Conservation (phyloP, 2,797 vertebrate genomes). For the Poeciliopsis infans region DNA sequence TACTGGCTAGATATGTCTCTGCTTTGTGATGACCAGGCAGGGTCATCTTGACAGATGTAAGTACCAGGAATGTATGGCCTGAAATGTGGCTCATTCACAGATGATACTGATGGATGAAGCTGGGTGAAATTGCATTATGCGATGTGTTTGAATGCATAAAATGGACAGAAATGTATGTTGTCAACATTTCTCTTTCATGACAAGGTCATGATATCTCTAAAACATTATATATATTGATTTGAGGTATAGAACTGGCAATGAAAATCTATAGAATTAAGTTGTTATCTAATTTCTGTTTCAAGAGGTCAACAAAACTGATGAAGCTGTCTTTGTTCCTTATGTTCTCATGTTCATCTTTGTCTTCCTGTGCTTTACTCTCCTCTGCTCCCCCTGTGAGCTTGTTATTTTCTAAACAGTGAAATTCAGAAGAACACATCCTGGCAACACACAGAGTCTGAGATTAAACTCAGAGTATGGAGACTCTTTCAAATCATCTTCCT, state of each 20-base stretch:
- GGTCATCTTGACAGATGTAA: not conserved
- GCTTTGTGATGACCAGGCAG: not conserved
- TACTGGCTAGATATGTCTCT: not conserved
- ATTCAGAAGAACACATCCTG: slow-evolving; percentile 1
- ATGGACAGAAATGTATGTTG: not conserved
- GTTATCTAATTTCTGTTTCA: slow-evolving; percentile 26
- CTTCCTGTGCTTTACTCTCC: not conserved
- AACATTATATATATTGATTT: not conserved
- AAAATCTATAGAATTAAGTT: slow-evolving; percentile 33
- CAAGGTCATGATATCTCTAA: no score
- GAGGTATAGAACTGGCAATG: slow-evolving; percentile 39
- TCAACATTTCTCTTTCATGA: no score
- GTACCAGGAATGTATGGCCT: not conserved
- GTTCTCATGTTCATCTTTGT: slow-evolving; percentile 2
- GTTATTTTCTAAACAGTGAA: slow-evolving; percentile 10
- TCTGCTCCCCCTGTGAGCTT: slow-evolving; percentile 10
- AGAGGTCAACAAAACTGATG: slow-evolving; percentile 15
- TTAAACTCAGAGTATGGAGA: not conserved
- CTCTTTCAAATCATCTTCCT: not conserved
- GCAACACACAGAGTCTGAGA: not conserved
- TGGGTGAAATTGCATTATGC: not conserved
- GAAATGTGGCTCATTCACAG: not conserved
- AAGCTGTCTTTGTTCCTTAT: slow-evolving; percentile 8
- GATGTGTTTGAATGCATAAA: not conserved
- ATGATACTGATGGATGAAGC: not conserved